phyloP scores from a whole-genome alignment of 2,888 invertebrate genomes.

The Silvanus unidentatus region DNA sequence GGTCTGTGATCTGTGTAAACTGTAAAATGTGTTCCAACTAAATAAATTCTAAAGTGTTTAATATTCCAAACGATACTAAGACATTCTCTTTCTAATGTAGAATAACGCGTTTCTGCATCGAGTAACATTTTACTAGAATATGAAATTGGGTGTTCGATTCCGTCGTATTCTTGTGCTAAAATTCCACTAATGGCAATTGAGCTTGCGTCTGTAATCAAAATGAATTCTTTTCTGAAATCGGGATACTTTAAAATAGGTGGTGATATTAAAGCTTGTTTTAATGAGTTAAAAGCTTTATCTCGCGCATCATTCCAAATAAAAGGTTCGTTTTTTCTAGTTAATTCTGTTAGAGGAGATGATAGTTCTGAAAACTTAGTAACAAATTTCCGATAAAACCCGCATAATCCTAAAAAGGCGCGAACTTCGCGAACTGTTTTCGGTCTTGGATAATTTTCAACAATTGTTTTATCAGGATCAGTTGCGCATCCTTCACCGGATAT shows the following conservation, averaged over 20 bases:
- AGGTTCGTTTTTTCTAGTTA: not conserved
- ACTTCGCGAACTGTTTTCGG: slow-evolving; percentile 2
- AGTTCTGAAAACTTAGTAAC: slow-evolving; percentile 5
- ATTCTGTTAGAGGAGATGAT: not conserved
- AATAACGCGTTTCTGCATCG: slow-evolving; percentile 19
- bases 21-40: slow-evolving; percentile 24
- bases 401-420: slow-evolving; percentile 1
- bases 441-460: slow-evolving; percentile 1
- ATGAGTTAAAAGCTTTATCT: slow-evolving; percentile 12
- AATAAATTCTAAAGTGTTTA: slow-evolving; percentile 23
- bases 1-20: slow-evolving; percentile 28
- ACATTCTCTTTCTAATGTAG: slow-evolving; percentile 25
- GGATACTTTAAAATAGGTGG: slow-evolving; percentile 13
- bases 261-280: slow-evolving; percentile 11
- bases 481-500: slow-evolving; percentile 3
- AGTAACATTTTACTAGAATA: slow-evolving; percentile 9
- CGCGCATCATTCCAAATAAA: slow-evolving; percentile 4
- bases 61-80: slow-evolving; percentile 22
- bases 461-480: slow-evolving; percentile 7
- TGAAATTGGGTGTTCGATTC: not conserved
- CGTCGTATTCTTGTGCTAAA: not conserved
- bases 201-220: slow-evolving; percentile 10
- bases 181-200: not conserved
- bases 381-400: slow-evolving; percentile 1
- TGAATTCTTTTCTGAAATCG: slow-evolving; percentile 8